Percentiles rank a stretch among this genome's conserved stretches.
These are phyloP conservation scores for Cololabis saira DNA, from an alignment of 2,113 vertebrate genomes.

Conservation along the genomic window DNA sequence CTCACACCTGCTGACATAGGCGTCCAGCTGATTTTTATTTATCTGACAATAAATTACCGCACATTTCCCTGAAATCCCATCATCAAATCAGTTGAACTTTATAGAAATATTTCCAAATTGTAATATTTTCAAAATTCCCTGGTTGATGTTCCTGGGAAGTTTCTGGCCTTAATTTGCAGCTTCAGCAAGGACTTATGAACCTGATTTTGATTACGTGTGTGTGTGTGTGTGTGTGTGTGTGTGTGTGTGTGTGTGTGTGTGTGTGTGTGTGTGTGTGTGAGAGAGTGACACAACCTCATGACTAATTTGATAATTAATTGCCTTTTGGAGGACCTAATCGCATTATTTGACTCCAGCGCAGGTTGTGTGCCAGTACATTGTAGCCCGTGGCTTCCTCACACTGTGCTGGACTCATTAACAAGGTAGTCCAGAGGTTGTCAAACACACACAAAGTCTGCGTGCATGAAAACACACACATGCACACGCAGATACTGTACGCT, in stretches of 20 bases:
- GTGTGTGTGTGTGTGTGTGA: conserved; percentile 7
- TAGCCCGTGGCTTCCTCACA: conserved; percentile 69
- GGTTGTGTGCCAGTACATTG: conserved; percentile 65
- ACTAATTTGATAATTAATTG: conserved; percentile 81
- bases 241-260: conserved; percentile 9
- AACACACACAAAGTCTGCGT: conserved; percentile 14
- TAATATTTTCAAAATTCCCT: too few relatives aligned
- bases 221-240: conserved; percentile 17
- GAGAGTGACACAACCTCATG: conserved; percentile 54
- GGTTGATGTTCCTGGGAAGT: background rate
- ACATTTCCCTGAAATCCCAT: too few relatives aligned
- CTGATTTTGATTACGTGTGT: conserved; percentile 33
- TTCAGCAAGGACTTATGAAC: conserved; percentile 4
- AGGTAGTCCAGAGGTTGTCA: conserved; percentile 63
- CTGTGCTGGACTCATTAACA: conserved; percentile 72
- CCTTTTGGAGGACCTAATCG: conserved; percentile 76
- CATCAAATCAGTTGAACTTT: too few relatives aligned
- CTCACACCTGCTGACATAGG: too few relatives aligned
- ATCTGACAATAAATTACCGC: too few relatives aligned
- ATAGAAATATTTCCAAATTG: too few relatives aligned
- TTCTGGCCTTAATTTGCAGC: conserved; percentile 12
- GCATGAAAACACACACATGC: conserved; percentile 21
- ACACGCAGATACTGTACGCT: conserved; percentile 1
- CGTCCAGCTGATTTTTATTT: too few relatives aligned
- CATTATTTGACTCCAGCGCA: conserved; percentile 71